Evolutionary conservation across 2,888 invertebrate genomes (phyloP).

Genomic region (Sabellastarte sp.): DNA sequence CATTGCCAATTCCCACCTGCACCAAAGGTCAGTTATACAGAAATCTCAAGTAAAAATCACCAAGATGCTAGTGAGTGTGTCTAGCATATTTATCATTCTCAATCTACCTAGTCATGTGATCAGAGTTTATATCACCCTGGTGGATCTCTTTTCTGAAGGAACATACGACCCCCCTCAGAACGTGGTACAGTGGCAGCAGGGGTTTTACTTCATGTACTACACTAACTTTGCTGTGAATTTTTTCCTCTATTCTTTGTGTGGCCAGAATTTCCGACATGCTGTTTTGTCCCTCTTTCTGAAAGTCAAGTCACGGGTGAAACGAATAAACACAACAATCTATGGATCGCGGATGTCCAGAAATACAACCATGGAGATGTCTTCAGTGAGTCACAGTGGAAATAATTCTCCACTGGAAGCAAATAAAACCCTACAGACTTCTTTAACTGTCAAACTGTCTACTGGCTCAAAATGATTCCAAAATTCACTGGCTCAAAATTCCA

Average conservation of each 20-base stretch:
- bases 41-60: constrained; percentile 1
- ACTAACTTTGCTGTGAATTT: constrained; percentile 3
- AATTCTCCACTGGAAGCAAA: too few relatives aligned
- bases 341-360: too few relatives aligned
- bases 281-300: not conserved
- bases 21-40: not conserved
- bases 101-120: not conserved
- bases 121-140: not conserved
- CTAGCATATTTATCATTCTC: not conserved
- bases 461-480: too few relatives aligned
- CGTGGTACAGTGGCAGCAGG: not conserved
- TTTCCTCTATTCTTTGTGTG: constrained; percentile 1
- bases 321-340: too few relatives aligned
- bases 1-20: not conserved
- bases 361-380: too few relatives aligned
- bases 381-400: too few relatives aligned
- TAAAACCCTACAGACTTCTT: too few relatives aligned
- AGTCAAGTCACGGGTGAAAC: too few relatives aligned
- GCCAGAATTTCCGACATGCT: constrained; percentile 1
- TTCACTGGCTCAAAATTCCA: too few relatives aligned
- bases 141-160: not conserved
- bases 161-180: not conserved
- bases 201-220: not conserved
- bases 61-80: constrained; percentile 1
- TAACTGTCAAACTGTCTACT: too few relatives aligned